A percentile compares a stretch with the other conserved stretches of the same genome.
phyloP scores from a whole-genome alignment of 2,888 invertebrate species.

The Athalia cordata region DNA sequence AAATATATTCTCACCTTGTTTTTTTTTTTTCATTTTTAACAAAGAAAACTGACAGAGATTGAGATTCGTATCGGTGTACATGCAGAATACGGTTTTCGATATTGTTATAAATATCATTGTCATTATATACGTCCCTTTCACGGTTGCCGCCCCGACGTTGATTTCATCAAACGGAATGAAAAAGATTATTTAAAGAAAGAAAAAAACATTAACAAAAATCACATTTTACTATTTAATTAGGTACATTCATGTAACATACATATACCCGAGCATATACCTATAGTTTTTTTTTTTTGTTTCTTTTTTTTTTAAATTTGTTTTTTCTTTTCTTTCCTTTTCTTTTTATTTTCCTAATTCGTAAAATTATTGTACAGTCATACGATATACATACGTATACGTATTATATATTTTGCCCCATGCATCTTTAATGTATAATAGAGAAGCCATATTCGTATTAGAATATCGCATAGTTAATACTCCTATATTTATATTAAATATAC shows the following conservation, averaged over 20 bases:
- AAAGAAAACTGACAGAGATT: slow-evolving; percentile 25
- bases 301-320: slow-evolving; percentile 36
- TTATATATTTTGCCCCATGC: slow-evolving; percentile 17
- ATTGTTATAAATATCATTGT: neutral
- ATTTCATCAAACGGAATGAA: slow-evolving; percentile 13
- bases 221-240: slow-evolving; percentile 46
- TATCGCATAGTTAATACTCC: neutral
- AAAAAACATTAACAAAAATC: neutral
- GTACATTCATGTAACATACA: slow-evolving; percentile 2
- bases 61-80: slow-evolving; percentile 28
- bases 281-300: slow-evolving; percentile 42
- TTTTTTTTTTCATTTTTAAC: neutral
- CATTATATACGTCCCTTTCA: slow-evolving; percentile 5
- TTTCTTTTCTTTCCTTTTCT: slow-evolving; percentile 7
- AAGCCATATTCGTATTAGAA: slow-evolving; percentile 20
- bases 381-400: neutral
- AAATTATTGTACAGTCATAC: slow-evolving; percentile 40
- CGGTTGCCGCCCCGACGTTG: slow-evolving; percentile 19
- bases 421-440: slow-evolving; percentile 33
- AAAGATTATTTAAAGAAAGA: too few relatives aligned
- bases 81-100: slow-evolving; percentile 9
- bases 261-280: slow-evolving; percentile 40
- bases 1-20: slow-evolving; percentile 40
- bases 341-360: slow-evolving; percentile 49
- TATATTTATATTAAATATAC: slow-evolving; percentile 27